Base-by-base conservation (phyloP, 2,888 invertebrate genomes). In the Netelia melanura region DNA sequence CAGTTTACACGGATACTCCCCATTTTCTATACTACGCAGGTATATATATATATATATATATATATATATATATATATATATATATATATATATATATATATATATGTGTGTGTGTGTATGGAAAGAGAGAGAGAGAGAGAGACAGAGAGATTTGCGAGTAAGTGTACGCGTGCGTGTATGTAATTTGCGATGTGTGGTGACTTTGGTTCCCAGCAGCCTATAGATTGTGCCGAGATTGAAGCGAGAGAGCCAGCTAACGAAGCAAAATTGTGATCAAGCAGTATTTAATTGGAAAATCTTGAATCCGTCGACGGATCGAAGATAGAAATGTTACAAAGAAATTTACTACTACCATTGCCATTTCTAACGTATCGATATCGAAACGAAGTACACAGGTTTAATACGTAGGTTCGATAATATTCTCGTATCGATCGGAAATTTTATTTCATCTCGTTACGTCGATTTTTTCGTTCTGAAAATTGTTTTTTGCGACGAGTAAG, bases 1-100 rank as follows among this genome's bases (percentile, higher is more conserved):
- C 92, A 91, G 92, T 92, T 92, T 93, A 91, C 92, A 91, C 91
- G 91, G 90, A 91, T 91, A 91, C 90, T 90, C 89, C 89, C 90
- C 90, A 90, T 88, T 88, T 88, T 87, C 87, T 85, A 86, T 86
- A 83, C 56, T 30, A 43, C 52, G 17, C 44, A 25, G 67, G n/a
- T 54, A 61, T n/a, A 52, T 30, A 38, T 17, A 54, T 43, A 10
- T 8, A 1, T 17, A n/a, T 25, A 64, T 17, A 11, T 48, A 21
- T 48, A 21, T 67, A 68, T 9, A 71, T 21, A 64, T 23, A 44
- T 14, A 25, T 8, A 1, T 21, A n/a, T n/a, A n/a, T n/a, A n/a
- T n/a, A n/a, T n/a, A n/a, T n/a, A n/a, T n/a, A n/a, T n/a, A n/a
- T n/a, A n/a, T n/a, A n/a, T n/a, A n/a, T n/a, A n/a, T n/a, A n/a